A percentile compares a stretch with the other conserved stretches of the same genome.
Conservation (phyloP, 2,113 vertebrate genomes). For the Leptocoma aspasia region DNA sequence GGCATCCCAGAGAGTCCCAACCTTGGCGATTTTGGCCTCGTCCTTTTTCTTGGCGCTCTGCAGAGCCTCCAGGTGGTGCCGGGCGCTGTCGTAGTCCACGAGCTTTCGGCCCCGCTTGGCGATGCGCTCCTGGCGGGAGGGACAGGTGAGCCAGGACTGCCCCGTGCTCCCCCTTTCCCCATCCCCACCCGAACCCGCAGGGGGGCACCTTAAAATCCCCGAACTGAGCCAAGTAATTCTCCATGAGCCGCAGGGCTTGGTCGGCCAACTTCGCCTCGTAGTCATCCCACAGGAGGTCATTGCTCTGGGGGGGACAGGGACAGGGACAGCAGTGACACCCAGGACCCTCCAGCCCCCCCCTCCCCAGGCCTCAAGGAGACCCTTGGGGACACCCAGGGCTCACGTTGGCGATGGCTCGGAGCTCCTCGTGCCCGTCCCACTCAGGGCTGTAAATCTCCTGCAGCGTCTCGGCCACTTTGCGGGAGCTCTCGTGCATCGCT, state of each 20-base stretch:
- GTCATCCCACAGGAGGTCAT: slow-evolving; percentile 93
- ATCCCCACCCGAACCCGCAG: fast-evolving
- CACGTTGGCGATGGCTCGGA: slow-evolving; percentile 84
- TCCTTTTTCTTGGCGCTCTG: slow-evolving; percentile 91
- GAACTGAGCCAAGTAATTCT: slow-evolving; percentile 90
- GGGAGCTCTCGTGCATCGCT: slow-evolving; percentile 93
- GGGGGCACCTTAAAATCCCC: slow-evolving; percentile 82
- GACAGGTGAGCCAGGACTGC: background rate
- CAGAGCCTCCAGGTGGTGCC: slow-evolving; percentile 87
- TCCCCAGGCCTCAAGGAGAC: fast-evolving
- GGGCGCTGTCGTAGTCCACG: slow-evolving; percentile 90
- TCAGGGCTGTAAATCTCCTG: slow-evolving; percentile 83
- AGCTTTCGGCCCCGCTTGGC: slow-evolving; percentile 89
- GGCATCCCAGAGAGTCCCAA: background rate
- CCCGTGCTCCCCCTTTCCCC: background rate
- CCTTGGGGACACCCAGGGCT: background rate
- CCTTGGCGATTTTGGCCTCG: slow-evolving; percentile 88
- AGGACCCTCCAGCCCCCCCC: background rate
- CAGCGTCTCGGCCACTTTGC: slow-evolving; percentile 85
- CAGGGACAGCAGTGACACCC: background rate
- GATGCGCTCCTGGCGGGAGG: slow-evolving; percentile 81
- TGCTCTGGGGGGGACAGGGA: slow-evolving; percentile 72
- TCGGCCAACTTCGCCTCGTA: slow-evolving; percentile 88
- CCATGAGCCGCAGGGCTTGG: slow-evolving; percentile 85
- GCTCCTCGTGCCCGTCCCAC: slow-evolving; percentile 84